Percentiles rank a stretch among this genome's conserved stretches.
These are phyloP conservation scores for Oenanthe oenanthe DNA, from an alignment of 2,113 vertebrate species.

Conservation along the genomic window DNA sequence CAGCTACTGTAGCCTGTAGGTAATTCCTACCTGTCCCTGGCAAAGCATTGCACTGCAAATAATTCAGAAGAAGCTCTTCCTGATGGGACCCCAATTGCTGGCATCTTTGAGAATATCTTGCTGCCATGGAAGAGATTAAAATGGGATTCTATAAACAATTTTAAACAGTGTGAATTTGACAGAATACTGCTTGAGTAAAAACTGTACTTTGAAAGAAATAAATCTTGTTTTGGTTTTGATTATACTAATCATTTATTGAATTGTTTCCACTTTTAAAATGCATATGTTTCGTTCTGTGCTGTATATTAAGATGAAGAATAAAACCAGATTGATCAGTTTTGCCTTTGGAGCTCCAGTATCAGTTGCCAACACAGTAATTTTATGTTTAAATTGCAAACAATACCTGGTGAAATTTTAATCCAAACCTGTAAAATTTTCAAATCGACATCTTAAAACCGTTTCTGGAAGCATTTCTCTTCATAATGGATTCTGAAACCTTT, in stretches of 20 bases:
- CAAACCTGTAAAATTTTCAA: neutral
- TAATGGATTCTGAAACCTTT: neutral
- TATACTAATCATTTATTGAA: neutral
- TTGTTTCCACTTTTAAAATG: neutral
- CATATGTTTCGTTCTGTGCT: neutral
- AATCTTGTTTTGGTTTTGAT: neutral
- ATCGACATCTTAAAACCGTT: neutral
- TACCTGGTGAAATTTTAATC: neutral
- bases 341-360: neutral
- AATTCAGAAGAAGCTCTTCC: neutral
- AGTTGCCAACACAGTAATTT: neutral
- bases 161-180: neutral
- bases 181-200: neutral
- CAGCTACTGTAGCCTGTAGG: neutral
- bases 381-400: neutral
- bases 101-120: neutral
- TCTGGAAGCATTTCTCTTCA: neutral
- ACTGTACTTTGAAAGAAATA: neutral
- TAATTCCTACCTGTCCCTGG: neutral
- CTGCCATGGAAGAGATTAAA: neutral
- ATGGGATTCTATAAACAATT: neutral
- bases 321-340: neutral
- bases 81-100: neutral
- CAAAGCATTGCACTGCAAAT: neutral
- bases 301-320: neutral